Evolutionary conservation across 2,797 vertebrate species (phyloP), one percentile per base, ranked within the genome.

Genomic region (Sebastes miniatus): DNA sequence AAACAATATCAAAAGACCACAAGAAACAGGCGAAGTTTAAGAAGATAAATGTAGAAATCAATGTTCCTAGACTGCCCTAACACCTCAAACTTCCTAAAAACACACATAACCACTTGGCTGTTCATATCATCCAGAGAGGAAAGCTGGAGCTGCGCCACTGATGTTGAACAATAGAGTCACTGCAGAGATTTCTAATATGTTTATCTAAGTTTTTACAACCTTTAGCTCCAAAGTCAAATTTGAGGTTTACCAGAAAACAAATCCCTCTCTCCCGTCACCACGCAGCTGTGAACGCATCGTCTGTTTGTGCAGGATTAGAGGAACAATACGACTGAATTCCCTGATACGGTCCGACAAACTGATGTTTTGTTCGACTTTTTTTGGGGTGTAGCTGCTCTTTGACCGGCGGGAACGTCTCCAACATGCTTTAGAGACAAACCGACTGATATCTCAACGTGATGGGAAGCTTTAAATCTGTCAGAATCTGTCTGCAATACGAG

Each of bases 181-280:
- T 77, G 36, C 12, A 14, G 69, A 83, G 61, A 63, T 67, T 64
- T 81, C 16, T 57, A 2, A 74, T 69, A 59, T 87, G 73, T 80
- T 78, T 69, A 24, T 69, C n/a, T 70, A 58, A 63, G 34, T 14
- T 80, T 80, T 80, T 63, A 83, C 80, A 84, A 69, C 81, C 78
- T 4, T 6, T 6, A 31, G 8, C 20, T 67, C 63, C 66, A n/a
- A 34, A 47, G 43, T 47, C 14, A 18, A 36, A 20, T 47, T 24
- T 43, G 54, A 65, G 22, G 6, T 83, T 84, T 79, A 84, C 65
- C 77, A 77, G 80, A 73, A 82, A 63, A 25, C 0, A 1, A 7
- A 13, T 67, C 79, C 58, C 77, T 20, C 62, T 76, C 4, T 73
- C 16, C 47, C 12, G 3, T 69, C 64, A 24, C 32, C 70, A 8